Evolutionary conservation across 1,140 invertebrate species (phyloP), one percentile per base, ranked within the genome.

Genomic region (Nasonia vitripennis): DNA sequence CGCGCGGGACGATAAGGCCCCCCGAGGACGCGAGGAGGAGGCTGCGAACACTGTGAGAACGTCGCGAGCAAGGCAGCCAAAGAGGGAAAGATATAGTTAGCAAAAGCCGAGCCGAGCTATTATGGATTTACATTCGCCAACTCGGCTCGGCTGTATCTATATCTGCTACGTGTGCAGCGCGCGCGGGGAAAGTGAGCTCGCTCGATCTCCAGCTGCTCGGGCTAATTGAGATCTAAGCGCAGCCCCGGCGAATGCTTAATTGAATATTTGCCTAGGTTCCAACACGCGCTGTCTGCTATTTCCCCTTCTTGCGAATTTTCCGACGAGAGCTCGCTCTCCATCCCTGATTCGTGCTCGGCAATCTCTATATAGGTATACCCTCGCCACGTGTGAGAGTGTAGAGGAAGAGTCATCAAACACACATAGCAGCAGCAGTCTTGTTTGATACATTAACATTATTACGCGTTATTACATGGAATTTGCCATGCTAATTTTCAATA

Each of bases 1-100:
- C 81, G 87, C 87, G 17, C 20, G 27, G 68, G 77, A 86, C 88
- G 91, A 92, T 91, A 92, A 92, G 89, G 86, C 88, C 83, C 48
- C 23, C 48, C 68, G 85, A 78, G 68, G 78, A 84, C 55, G 41
- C 11, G 23, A 37, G 34, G 27, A 71, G 68, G 68, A 31, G 23
- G 23, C 68, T 55, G 45, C 78, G 34, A 70, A 83, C 70, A 81
- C 51, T 67, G 81, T 78, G 78, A 80, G 81, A 80, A 78, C 67
- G 84, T 70, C 75, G 83, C 75, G 83, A 86, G 83, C 51, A 6
- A 51, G 75, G 23, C 31, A 62, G 77, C 17, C 34, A 17, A 37
- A 11, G 55, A 12, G 78, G 31, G 83, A 87, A 85, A 71, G 85
- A 87, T 81, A 84, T 34, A 81, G 87, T 86, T 78, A 83, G 77